Evolutionary conservation across 2,888 invertebrate genomes (phyloP), one percentile per base, ranked within the genome.

Genomic region (Parnassius orleans): DNA sequence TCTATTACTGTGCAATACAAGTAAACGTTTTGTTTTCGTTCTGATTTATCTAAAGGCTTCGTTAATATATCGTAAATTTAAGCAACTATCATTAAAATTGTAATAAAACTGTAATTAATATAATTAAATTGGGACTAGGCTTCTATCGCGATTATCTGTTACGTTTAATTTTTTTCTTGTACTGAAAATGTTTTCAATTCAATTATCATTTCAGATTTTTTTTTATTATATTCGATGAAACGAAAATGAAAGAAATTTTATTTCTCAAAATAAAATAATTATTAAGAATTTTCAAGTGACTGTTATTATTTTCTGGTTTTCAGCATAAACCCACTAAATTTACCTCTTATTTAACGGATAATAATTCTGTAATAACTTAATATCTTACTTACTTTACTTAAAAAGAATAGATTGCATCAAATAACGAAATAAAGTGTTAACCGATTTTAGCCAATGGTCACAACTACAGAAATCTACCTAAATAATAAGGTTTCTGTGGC

Each of bases 1-100:
- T 83, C 80, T 86, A 81, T 77, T 80, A 80, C 78, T 84, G 91
- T 91, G 91, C 91, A 91, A 91, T 91, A 91, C 75, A 79, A 81
- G 79, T 84, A 81, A 75, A 79, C 79, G 79, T 75, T 33, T 69
- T 83, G 79, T 83, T 87, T 33, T 48, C 48, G 14, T 48, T 48
- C 83, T 77, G 70, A 79, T 82, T 83, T 33, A 33, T 72, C 72
- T 75, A 77, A 76, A 78, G 71, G 84, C 84, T 85, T 83, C 74
- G 80, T 83, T 81, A 79, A 75, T 74, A 71, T 81, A 81, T 79
- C 73, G 77, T 85, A 85, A 79, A 72, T 72, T 81, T 81, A 82
- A 79, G 77, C 81, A 76, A 76, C 70, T 74, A 78, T 78, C 75
- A 81, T 83, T 80, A 84, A 86, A 87, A 84, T 81, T 89, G 87